Percentiles rank a stretch among this genome's conserved stretches.
phyloP scores from a whole-genome alignment of 1,140 invertebrate species.

The Anoplophora glabripennis region DNA sequence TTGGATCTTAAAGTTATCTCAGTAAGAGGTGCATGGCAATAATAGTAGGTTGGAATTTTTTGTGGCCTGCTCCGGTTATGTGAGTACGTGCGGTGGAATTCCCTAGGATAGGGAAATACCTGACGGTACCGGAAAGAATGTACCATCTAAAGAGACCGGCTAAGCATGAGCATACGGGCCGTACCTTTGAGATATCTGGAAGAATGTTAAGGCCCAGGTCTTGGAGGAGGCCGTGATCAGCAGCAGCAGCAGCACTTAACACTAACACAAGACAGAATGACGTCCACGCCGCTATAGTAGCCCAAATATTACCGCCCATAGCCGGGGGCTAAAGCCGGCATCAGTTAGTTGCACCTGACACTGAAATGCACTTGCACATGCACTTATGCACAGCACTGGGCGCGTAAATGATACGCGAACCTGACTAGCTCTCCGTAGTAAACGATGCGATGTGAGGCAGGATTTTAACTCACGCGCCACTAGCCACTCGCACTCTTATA shows the following conservation, averaged over 20 bases:
- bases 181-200: slow-evolving; percentile 39
- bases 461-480: too few species aligned
- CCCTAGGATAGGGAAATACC: slow-evolving; percentile 23
- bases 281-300: slow-evolving; percentile 35
- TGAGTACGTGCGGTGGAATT: slow-evolving; percentile 18
- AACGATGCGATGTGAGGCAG: too few species aligned
- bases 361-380: slow-evolving; percentile 25
- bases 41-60: not conserved
- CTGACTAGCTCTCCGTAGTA: not conserved
- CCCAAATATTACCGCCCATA: slow-evolving; percentile 38
- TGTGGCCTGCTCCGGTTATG: not conserved
- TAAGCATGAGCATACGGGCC: not conserved
- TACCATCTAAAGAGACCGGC: not conserved
- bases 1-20: not conserved
- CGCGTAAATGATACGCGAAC: slow-evolving; percentile 7
- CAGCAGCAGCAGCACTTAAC: slow-evolving; percentile 19
- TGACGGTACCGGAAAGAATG: slow-evolving; percentile 13
- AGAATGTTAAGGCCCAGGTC: slow-evolving; percentile 32
- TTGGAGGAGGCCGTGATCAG: slow-evolving; percentile 23
- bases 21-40: not conserved
- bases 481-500: too few species aligned
- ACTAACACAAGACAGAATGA: slow-evolving; percentile 34
- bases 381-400: slow-evolving; percentile 19
- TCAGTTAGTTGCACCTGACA: slow-evolving; percentile 27
- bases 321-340: slow-evolving; percentile 32